Percentiles rank a stretch among this genome's conserved stretches.
phyloP scores from a whole-genome alignment of 2,113 vertebrate genomes.

The Petaurus breviceps region DNA sequence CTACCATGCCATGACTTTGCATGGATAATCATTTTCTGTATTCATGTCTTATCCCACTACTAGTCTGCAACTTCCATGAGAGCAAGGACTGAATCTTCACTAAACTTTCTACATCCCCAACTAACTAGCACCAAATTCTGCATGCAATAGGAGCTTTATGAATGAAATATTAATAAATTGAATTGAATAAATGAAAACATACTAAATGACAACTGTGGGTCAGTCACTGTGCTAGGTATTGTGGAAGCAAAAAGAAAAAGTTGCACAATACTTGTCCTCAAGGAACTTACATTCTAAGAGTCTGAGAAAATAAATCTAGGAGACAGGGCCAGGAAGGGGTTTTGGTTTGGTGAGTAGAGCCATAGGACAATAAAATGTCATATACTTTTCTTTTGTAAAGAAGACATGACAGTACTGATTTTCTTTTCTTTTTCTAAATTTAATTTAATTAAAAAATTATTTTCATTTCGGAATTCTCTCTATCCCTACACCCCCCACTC shows the following conservation, averaged over 20 bases:
- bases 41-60: background rate
- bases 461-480: background rate
- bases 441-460: background rate
- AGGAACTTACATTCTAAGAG: background rate
- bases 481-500: background rate
- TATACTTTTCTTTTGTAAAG: background rate
- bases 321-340: background rate
- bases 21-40: background rate
- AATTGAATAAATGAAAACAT: background rate
- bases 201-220: background rate
- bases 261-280: background rate
- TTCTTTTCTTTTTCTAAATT: background rate
- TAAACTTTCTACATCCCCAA: background rate
- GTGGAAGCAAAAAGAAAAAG: background rate
- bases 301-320: background rate
- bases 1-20: background rate
- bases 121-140: background rate
- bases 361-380: background rate
- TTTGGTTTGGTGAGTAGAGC: background rate
- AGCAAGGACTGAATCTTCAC: background rate
- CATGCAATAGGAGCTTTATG: background rate
- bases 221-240: background rate
- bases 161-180: too few species aligned
- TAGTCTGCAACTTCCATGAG: background rate
- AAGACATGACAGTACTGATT: background rate